Base-by-base conservation (phyloP, 2,888 invertebrate genomes). In the Xestia sexstrigata region DNA sequence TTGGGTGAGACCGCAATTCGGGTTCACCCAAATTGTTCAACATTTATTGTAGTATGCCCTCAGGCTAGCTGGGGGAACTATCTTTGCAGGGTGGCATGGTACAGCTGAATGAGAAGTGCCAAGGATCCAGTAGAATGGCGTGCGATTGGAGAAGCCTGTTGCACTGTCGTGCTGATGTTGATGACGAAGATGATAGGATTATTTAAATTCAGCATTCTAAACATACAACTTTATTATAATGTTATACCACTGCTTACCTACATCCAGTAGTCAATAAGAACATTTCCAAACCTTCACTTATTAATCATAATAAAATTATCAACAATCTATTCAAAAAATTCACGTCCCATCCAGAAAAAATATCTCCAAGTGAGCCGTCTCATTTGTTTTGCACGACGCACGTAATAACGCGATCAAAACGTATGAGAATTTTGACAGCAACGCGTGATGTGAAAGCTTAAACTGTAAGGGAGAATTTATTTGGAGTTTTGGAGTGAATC, bases 401-500 rank as follows among this genome's bases (percentile, higher is more conserved):
- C 93, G 93, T 95, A 95, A 95, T 95, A 95, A 95, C 93, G 91
- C 94, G 95, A 95, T 95, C 95, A 95, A 95, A 94, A 94, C 95
- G 95, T 95, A 95, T 94, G 94, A 94, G 95, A 94, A 95, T 95
- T 95, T 95, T 95, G 95, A 95, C 95, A 92, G 92, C 79, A 89
- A 89, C 83, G 93, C 95, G 95, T 95, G 95, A 95, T 89, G 89
- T 74, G 95, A 91, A 94, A 93, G 90, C 93, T 92, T 92, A 92
- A 94, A 92, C 75, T 89, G 90, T 87, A 68, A 86, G 81, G 83
- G 83, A 79, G 89, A 92, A 91, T 91, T 91, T 90, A 90, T 92
- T 91, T 82, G 69, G 83, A 87, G 85, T 87, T 92, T 91, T 82
- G 62, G 83, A 88, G 87, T 87, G 83, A 87, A 83, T 79, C 87